Percentiles rank a stretch among this genome's conserved stretches.
These are phyloP conservation scores for Lucilia sericata DNA, from an alignment of 1,140 invertebrate genomes.

Conservation along the genomic window DNA sequence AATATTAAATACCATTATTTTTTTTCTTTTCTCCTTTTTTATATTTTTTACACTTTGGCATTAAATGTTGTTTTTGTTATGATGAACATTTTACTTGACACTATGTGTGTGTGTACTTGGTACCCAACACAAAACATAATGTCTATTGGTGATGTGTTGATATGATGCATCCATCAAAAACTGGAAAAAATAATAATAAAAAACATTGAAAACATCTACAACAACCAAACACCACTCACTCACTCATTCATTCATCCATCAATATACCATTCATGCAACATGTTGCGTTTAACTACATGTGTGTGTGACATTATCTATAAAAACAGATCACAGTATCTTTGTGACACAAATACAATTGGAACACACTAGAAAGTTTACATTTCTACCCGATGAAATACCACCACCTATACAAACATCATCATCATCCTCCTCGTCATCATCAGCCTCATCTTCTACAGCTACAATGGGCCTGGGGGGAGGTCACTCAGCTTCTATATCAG, in stretches of 20 bases:
- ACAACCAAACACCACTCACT: neutral
- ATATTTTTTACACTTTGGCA: neutral
- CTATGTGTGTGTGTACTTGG: neutral
- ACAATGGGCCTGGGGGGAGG: constrained; percentile 11
- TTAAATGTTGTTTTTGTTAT: neutral
- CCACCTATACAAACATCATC: neutral
- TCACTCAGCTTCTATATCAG: neutral
- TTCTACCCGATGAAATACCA: constrained; percentile 53
- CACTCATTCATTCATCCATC: constrained; percentile 27
- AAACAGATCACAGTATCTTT: constrained; percentile 61
- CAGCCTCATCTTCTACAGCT: neutral
- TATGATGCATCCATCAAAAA: constrained; percentile 37
- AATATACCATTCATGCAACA: constrained; percentile 19
- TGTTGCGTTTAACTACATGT: constrained; percentile 10
- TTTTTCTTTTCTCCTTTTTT: neutral
- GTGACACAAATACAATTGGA: constrained; percentile 65
- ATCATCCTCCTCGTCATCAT: neutral
- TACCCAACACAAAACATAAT: neutral
- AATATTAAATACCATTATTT: neutral
- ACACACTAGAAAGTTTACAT: constrained; percentile 62
- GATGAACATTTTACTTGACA: neutral
- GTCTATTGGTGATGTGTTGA: constrained; percentile 14
- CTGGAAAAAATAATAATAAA: neutral
- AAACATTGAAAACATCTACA: constrained; percentile 38
- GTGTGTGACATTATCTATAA: constrained; percentile 19